Evolutionary conservation across 53 echinoderm and acorn worm genomes (phyloP), one percentile per base, ranked within the genome.

Genomic region (Astropecten irregularis): DNA sequence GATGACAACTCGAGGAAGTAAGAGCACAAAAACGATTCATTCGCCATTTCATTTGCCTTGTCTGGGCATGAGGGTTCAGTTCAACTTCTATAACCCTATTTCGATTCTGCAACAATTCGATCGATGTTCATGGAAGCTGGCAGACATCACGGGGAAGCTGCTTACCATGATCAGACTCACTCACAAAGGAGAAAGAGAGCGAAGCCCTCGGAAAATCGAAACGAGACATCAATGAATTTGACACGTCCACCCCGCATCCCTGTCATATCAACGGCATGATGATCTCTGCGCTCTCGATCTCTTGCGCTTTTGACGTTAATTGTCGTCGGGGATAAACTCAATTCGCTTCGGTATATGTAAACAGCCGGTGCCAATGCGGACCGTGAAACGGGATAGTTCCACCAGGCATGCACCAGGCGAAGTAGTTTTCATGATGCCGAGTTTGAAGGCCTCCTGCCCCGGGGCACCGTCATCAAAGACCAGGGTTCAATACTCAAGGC

Each of bases 351-450:
- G 39, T n/a, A n/a, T n/a, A 71, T 71, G 57, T 53, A 73, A 56
- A 74, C 74, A 57, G 36, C 32, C 56, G 57, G 74, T 38, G 23
- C 58, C n/a, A 51, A 31, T 49, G 40, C 21, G 36, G 58, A 20
- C 47, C 37, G 38, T 74, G 74, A 58, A 74, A 74, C 42, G 27
- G 39, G 74, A 74, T 71, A 31, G 49, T 21, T 20, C 58, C 42
- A 42, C 42, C 6, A 42, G 6, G 6, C 42, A 11, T 42, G 11
- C 42, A 29, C 2, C 21, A 74, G 74, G 15, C 30, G 42, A 73
- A 57, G 38, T 38, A 74, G 58, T 74, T 58, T 8, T 8, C 6
- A 42, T 42, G 42, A 57, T 74, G 51, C 74, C 15, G 58, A 74
- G 74, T 74, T 20, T 31, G 57, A 42, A 35, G 50, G 64, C 38